These are phyloP conservation scores for Stylophora pistillata DNA, from an alignment of 64 coral and sea anemone species.

Conservation along the genomic window DNA sequence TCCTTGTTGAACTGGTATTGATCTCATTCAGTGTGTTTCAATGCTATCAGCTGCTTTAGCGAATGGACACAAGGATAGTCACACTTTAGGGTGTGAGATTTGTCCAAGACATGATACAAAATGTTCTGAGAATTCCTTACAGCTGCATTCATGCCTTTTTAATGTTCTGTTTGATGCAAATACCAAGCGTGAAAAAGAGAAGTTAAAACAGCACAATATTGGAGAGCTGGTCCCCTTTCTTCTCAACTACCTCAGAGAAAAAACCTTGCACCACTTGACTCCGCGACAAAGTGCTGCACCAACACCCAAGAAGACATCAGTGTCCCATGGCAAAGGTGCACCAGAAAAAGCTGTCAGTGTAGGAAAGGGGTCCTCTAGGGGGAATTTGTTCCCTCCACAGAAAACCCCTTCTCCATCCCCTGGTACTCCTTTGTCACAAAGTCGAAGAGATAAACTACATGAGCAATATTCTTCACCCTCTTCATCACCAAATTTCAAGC, in stretches of 20 bases:
- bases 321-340: not conserved
- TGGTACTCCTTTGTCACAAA: slow-evolving; percentile 6
- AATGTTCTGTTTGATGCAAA: not conserved
- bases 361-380: slow-evolving; percentile 29
- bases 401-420: slow-evolving; percentile 58
- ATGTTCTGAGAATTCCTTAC: too few relatives aligned
- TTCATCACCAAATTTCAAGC: slow-evolving; percentile 62
- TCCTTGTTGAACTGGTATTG: too few relatives aligned
- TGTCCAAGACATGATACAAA: too few relatives aligned
- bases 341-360: not conserved
- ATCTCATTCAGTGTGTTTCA: too few relatives aligned
- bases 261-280: slow-evolving; percentile 73
- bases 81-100: too few relatives aligned
- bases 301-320: slow-evolving; percentile 73
- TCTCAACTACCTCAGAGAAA: slow-evolving; percentile 88
- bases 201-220: not conserved
- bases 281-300: slow-evolving; percentile 58
- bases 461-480: slow-evolving; percentile 32
- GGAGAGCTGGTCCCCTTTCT: slow-evolving; percentile 88
- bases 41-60: too few relatives aligned
- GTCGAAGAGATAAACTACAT: slow-evolving; percentile 36
- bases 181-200: not conserved
- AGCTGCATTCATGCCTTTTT: not conserved
- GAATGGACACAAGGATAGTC: too few relatives aligned
- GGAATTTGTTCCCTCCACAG: slow-evolving; percentile 29